Base-by-base conservation (phyloP, 2,113 vertebrate genomes). In the Gambusia holbrooki region DNA sequence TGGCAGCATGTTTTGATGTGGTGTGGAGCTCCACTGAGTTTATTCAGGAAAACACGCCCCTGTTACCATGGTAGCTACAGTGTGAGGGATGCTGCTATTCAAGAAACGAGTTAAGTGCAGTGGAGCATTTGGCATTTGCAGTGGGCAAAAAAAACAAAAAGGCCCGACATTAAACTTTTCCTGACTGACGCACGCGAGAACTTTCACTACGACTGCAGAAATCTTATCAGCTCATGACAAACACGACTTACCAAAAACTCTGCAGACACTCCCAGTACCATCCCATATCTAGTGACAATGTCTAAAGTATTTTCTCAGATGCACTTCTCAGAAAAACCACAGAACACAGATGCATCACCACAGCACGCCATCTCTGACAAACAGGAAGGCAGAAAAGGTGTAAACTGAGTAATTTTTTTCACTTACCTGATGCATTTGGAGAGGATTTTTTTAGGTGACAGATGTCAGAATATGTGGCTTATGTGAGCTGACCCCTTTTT, bases 61-160 rank as follows among this genome's bases (percentile, higher is more conserved):
- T 64, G 90, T 92, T 91, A 30, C 91, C 87, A 93, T 91, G 87
- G 89, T 30, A 48, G 92, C 91, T 89, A 80, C 81, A 86, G 87
- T 76, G 88, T 89, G 84, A 88, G 89, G 87, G 83, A 87, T 82
- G 80, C 89, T 90, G 88, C 84, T 89, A 87, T 71, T 91, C 76
- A 77, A 60, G 65, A 76, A 73, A 64, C 62, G 58, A 60, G 82
- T 66, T 83, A 70, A 82, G 74, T 73, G 64, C 58, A 14, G 71
- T 19, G 61, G 54, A 74, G 67, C 69, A 80, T 62, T 64, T 32
- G 73, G 42, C 65, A 67, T 14, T 75, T 37, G 35, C 72, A 9
- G 62, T 40, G 62, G 64, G 73, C 35, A 37, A 37, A 37, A 37
- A 61, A 37, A 61, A 54, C 58, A 64, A 15, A 73, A 67, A 77